Percentiles rank a stretch among this genome's conserved stretches.
Evolutionary conservation across 2,113 vertebrate genomes (phyloP).

Genomic region (Mystacornis crossleyi): DNA sequence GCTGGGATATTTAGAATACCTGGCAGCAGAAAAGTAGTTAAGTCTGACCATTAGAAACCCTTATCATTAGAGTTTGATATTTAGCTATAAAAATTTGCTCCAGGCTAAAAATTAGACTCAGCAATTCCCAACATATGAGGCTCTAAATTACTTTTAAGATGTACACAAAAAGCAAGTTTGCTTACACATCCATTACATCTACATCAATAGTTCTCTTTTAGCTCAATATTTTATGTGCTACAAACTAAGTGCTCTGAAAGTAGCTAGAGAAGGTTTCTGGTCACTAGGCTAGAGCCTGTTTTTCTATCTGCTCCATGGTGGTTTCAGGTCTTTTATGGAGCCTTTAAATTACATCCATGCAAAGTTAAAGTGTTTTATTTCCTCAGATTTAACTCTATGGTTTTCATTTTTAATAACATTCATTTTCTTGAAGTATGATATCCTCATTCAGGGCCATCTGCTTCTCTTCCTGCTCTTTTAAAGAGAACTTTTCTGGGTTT

Average conservation of each 20-base stretch:
- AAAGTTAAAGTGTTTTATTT: not conserved
- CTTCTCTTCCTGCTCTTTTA: not conserved
- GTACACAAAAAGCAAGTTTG: conserved; percentile 26
- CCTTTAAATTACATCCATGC: not conserved
- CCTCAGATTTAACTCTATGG: not conserved
- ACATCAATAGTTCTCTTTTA: not conserved
- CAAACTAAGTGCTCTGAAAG: not conserved
- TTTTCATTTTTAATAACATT: not conserved
- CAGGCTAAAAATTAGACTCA: conserved; percentile 30
- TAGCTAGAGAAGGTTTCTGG: not conserved
- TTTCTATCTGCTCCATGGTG: not conserved
- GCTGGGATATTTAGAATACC: not conserved
- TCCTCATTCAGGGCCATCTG: not conserved
- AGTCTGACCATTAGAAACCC: conserved; percentile 19
- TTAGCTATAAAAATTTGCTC: conserved; percentile 15
- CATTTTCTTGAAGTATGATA: not conserved
- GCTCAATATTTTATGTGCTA: conserved; percentile 17
- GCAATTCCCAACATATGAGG: not conserved
- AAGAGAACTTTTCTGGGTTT: not conserved
- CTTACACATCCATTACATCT: not conserved
- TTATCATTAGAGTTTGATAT: not conserved
- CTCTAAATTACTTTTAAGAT: conserved; percentile 26
- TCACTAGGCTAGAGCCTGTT: not conserved
- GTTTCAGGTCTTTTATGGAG: not conserved
- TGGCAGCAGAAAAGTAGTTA: not conserved